A percentile compares a stretch with the other conserved stretches of the same genome.
phyloP scores from a whole-genome alignment of 2,888 invertebrate species.

The Rhodophaea formosa region DNA sequence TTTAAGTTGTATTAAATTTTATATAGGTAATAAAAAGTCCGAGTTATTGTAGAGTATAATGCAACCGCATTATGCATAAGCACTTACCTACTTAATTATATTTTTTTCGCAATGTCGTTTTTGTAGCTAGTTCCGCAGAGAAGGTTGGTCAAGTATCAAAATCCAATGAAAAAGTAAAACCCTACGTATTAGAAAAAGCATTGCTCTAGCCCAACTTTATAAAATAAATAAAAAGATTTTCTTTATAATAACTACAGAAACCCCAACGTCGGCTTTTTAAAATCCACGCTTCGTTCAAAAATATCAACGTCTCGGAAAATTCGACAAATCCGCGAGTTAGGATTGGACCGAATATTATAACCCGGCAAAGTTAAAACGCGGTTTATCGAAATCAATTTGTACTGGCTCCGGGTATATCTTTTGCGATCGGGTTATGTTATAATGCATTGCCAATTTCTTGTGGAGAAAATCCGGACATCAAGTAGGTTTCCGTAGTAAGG shows the following conservation, averaged over 20 bases:
- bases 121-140: no score
- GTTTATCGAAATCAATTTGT: constrained; percentile 15
- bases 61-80: no score
- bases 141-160: no score
- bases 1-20: no score
- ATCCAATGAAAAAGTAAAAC: no score
- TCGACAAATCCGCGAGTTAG: background rate
- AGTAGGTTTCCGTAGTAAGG: background rate
- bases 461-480: constrained; percentile 6
- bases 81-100: no score
- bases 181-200: no score
- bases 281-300: background rate
- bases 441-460: constrained; percentile 20
- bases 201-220: no score
- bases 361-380: constrained; percentile 9
- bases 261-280: background rate
- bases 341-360: constrained; percentile 10
- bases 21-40: no score
- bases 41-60: no score
- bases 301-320: constrained; percentile 8
- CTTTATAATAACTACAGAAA: background rate
- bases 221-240: background rate
- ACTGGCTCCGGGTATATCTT: constrained; percentile 8
- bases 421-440: constrained; percentile 17
- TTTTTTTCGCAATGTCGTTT: no score